Percentiles rank a stretch among this genome's conserved stretches.
Evolutionary conservation across 2,888 invertebrate genomes (phyloP).

Genomic region (Tortrix viridana): DNA sequence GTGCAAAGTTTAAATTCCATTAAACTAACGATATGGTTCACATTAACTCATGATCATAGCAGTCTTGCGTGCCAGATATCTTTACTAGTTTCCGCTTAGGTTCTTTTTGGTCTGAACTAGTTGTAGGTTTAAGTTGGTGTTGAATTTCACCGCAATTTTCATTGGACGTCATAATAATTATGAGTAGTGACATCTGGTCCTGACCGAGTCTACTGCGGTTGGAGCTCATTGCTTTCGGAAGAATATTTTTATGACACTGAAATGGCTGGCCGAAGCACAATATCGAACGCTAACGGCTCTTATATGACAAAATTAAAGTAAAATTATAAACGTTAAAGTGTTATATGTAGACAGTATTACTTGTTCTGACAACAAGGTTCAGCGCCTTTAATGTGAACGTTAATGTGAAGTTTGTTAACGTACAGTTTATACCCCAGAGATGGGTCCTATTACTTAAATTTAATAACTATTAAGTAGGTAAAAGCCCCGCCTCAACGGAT

Average conservation of each 20-base stretch:
- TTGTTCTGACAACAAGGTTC: no score
- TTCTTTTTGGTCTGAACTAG: background rate
- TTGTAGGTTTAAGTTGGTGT: slow-evolving; percentile 2
- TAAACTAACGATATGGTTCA: background rate
- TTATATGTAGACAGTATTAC: no score
- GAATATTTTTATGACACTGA: slow-evolving; percentile 17
- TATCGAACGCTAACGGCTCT: no score
- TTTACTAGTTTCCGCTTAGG: background rate
- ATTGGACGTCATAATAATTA: slow-evolving; percentile 37
- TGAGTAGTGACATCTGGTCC: slow-evolving; percentile 37
- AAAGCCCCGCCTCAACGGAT: no score
- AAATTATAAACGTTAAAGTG: no score
- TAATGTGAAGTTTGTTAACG: no score
- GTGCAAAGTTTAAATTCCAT: slow-evolving; percentile 11
- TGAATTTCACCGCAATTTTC: slow-evolving; percentile 32
- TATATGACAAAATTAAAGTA: no score
- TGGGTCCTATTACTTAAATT: no score
- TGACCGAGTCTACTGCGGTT: slow-evolving; percentile 26
- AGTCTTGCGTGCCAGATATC: background rate
- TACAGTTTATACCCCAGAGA: no score
- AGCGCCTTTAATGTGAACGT: no score
- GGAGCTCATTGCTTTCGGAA: slow-evolving; percentile 15
- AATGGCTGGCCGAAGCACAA: background rate
- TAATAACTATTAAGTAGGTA: no score
- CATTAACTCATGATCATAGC: background rate